A percentile compares a stretch with the other conserved stretches of the same genome.
These are phyloP conservation scores for rabbit (Oryctolagus cuniculus) DNA, from an alignment of 2,113 vertebrate species.

Conservation along the genomic window DNA sequence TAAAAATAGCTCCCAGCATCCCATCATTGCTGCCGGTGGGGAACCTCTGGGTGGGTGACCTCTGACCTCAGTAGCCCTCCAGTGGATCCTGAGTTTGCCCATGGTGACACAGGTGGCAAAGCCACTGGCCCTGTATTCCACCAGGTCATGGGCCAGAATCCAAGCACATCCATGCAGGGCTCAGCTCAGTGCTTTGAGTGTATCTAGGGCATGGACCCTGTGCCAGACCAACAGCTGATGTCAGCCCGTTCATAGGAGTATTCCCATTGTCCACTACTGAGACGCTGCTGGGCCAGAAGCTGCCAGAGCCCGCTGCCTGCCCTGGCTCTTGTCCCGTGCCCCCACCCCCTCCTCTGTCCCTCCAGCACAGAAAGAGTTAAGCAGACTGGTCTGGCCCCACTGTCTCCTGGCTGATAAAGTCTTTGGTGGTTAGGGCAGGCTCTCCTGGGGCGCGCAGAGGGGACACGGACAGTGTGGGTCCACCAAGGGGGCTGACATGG, in stretches of 20 bases:
- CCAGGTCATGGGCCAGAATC: background rate
- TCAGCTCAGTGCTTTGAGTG: background rate
- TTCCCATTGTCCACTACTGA: background rate
- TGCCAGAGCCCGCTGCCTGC: background rate
- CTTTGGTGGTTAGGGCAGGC: background rate
- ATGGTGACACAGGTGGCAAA: background rate
- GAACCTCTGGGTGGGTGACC: background rate
- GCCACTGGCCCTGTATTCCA: too few relatives aligned
- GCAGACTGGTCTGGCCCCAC: background rate
- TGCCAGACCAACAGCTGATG: slow-evolving; percentile 31
- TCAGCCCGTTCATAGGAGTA: background rate
- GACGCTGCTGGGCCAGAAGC: background rate
- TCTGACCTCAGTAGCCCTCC: background rate
- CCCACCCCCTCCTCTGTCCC: background rate
- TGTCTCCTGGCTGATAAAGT: background rate
- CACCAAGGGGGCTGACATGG: background rate
- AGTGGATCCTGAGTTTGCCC: background rate
- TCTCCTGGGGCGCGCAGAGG: background rate
- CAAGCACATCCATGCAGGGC: background rate
- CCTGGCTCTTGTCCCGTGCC: too few relatives aligned
- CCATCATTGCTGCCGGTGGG: background rate
- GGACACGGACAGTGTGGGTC: background rate
- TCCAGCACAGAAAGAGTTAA: background rate
- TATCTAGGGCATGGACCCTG: background rate
- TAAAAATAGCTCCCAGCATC: background rate